Base-by-base conservation (phyloP, 2,113 vertebrate species). In the Ceratotherium simum region DNA sequence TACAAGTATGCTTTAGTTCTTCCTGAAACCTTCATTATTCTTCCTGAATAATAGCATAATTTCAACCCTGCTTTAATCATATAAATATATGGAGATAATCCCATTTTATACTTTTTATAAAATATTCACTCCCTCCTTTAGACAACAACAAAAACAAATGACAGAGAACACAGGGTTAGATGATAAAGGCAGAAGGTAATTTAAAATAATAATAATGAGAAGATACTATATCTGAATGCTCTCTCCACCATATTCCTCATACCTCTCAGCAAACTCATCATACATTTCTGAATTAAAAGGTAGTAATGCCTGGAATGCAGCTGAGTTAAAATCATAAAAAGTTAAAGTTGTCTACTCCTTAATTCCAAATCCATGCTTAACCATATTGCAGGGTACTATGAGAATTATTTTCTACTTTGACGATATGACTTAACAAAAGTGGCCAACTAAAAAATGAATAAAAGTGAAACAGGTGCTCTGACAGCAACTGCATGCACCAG, bases 341-440 rank as follows among this genome's bases (percentile, higher is more conserved):
- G 56, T 79, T 42, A 82, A 93, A 65, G 87, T 13, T n/a, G 16
- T 69, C 69, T 5, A 36, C 18, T 17, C 64, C 60, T 93, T 73
- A 64, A 51, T 86, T 56, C 17, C 25, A 64, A 90, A 67, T 70
- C 31, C 2, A 79, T 42, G 86, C 51, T 60, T 80, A 92, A 80
- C 58, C 31, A 46, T 88, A 33, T 65, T 85, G 75, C 12, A 64
- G n/a, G 25, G 6, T 25, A 56, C 14, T 67, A 5, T 23, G 36
- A 78, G 51, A 89, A 31, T 64, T 29, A 56, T 36, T 95, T 92
- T 72, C 60, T 39, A 73, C 92, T 73, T 46, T 25, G 76, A 91
- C 6, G 23, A 33, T 39, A n/a, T 23, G 33, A 8, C 31, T 95
- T 75, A 14, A n/a, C 46, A 39, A 51, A 87, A 73, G 91, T 31